A percentile compares a stretch with the other conserved stretches of the same genome.
Conservation (phyloP, 1,140 invertebrate species). For the Mycetomoellerius zeteki region DNA sequence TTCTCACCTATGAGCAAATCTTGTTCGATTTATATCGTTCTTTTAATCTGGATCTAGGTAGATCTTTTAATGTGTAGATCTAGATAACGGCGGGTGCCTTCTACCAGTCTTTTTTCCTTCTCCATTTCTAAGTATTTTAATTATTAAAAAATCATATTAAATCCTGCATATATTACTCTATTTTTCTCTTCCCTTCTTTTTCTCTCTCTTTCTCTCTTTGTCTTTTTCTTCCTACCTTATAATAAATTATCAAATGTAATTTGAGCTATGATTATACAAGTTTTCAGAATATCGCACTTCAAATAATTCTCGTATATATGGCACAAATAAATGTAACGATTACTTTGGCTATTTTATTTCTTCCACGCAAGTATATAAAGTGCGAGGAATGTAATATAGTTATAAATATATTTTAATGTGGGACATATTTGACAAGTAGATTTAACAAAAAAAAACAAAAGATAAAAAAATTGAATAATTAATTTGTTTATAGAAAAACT, state of each 20-base stretch:
- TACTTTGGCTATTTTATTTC: constrained; percentile 53
- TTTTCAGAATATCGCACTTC: constrained; percentile 57
- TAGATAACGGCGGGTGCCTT: constrained; percentile 76
- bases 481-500: not conserved
- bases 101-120: constrained; percentile 83
- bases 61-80: constrained; percentile 66
- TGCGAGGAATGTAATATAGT: constrained; percentile 52
- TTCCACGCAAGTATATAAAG: constrained; percentile 53
- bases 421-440: not conserved
- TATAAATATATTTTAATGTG: constrained; percentile 13
- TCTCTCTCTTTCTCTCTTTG: not conserved
- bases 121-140: constrained; percentile 79
- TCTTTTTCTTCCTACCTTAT: constrained; percentile 10
- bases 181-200: not conserved
- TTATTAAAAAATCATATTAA: constrained; percentile 78
- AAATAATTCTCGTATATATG: constrained; percentile 71
- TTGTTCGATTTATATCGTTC: constrained; percentile 60
- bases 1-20: constrained; percentile 73
- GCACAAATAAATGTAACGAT: constrained; percentile 79
- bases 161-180: constrained; percentile 76
- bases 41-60: constrained; percentile 52
- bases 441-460: constrained; percentile 1
- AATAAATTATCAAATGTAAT: constrained; percentile 49
- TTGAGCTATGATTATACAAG: constrained; percentile 61
- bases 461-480: not conserved